Base-by-base conservation (phyloP, 92 coral and sea anemone genomes). In the Palythoa grandis region DNA sequence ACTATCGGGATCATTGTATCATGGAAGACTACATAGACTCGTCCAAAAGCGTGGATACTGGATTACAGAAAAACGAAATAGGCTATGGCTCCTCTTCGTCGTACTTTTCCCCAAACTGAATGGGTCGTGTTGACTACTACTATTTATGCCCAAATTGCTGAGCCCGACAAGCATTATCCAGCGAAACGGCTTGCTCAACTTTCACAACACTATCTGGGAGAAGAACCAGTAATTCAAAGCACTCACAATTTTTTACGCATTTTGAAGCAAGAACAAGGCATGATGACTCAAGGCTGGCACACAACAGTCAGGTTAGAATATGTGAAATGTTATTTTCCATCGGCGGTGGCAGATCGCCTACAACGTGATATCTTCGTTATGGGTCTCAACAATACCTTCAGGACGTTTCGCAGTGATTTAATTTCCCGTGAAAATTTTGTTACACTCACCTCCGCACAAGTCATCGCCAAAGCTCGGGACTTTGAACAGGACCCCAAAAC, bases 211-310 rank as follows among this genome's bases (percentile, higher is more conserved):
- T 84, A 88, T 68, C 82, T 88, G 14, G 86, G 83, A 5, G 88
- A 79, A 47, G 85, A 90, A 35, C 90, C 90, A 5, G 70, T 74
- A 37, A 86, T 76, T 23, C 87, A 89, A 68, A 76, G 72, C 43
- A 85, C 72, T 40, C 88, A 85, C 24, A 35, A 74, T 25, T 80
- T 74, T 61, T 86, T 79, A 19, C 82, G 86, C 14, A 83, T 71
- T 3, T 74, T 84, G 3, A 84, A 69, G 15, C 91, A 84, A 48
- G 86, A 83, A 47, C 88, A 89, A 52, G 88, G 94, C n/a, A 91
- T 86, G 90, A 86, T 90, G 15, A 88, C 88, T 5, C 94, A 88
- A 88, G 92, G 70, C 19, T 91, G 92, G 92, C 90, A 88, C 78
- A 88, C 88, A 7, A 69, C 20, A 14, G 86, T 91, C 37, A 79